Evolutionary conservation across 2,797 vertebrate genomes (phyloP), one percentile per base, ranked within the genome.

Genomic region (Darevskia nairensis): DNA sequence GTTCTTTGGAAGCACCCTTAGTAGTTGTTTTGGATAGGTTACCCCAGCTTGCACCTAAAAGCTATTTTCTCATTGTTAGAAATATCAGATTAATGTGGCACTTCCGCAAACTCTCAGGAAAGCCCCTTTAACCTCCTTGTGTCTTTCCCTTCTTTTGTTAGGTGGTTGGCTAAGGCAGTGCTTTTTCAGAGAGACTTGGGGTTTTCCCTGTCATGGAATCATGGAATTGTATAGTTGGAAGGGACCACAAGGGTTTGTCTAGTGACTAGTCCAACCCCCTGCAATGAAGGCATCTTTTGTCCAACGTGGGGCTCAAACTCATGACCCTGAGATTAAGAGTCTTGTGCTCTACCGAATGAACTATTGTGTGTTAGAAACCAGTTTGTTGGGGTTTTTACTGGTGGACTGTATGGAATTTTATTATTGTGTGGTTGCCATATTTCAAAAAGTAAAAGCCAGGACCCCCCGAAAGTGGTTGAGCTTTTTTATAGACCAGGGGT

Each of bases 11-110:
- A 4, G 6, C 32, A 66, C 3, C 35, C 21, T 80, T 80, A 15
- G 55, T n/a, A 46, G n/a, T 35, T 66, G 23, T 41, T 80, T 23
- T 76, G 44, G 23, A 21, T 86, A 76, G 78, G 32, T 3, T 27
- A 9, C 17, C 83, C 84, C 86, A 0, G 68, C 61, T 93, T 90
- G n/a, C 32, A 79, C 11, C 23, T 41, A 80, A 19, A 44, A 41
- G 55, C 44, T 41, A 32, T 21, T 80, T 80, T 89, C 76, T 59
- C 59, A 44, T 76, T 84, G 90, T 44, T 89, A 61, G 76, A 87
- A 59, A 2, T 27, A 68, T 32, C 41, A 29, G 75, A 86, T 6
- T 21, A 9, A 81, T 41, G 35, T 68, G 44, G 81, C 21, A 81
- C 39, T 19, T 17, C 9, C 10, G 35, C 11, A 76, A 11, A 81